Conservation (phyloP, 2,888 invertebrate species). For the Caenorhabditis angaria region DNA sequence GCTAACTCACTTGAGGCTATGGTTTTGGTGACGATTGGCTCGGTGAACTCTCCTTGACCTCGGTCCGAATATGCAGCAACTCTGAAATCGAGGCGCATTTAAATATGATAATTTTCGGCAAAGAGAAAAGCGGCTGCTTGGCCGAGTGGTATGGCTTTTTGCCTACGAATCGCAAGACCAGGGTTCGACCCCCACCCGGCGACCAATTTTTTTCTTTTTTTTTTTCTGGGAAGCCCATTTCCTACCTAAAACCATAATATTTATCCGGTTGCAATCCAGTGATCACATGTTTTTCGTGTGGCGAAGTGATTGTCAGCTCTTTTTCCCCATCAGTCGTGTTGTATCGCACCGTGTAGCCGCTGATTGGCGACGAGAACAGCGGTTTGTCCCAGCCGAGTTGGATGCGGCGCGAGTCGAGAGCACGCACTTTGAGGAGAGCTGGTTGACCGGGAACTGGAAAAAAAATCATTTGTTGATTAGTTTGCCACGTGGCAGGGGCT, state of each 20-base stretch:
- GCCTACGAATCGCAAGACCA: background rate
- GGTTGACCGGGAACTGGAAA: slow-evolving; percentile 93
- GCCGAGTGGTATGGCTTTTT: background rate
- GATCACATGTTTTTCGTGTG: slow-evolving; percentile 77
- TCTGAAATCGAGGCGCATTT: no score
- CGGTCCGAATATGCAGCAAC: slow-evolving; percentile 90
- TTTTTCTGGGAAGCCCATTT: background rate
- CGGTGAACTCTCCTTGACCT: slow-evolving; percentile 94
- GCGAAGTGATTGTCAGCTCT: slow-evolving; percentile 60
- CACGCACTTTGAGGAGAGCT: slow-evolving; percentile 85
- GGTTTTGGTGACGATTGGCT: slow-evolving; percentile 90
- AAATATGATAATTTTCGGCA: slow-evolving; percentile 76
- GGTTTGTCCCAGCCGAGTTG: slow-evolving; percentile 92
- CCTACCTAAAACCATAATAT: slow-evolving; percentile 83
- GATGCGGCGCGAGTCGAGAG: slow-evolving; percentile 88
- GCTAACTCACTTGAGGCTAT: slow-evolving; percentile 75
- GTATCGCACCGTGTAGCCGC: slow-evolving; percentile 91
- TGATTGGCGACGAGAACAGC: slow-evolving; percentile 49
- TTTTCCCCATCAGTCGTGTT: slow-evolving; percentile 76
- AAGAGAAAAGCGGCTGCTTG: background rate
- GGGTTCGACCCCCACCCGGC: background rate
- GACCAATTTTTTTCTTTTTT: background rate
- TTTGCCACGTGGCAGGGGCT: no score
- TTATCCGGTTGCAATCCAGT: slow-evolving; percentile 93
- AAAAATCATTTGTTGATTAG: no score